Conservation (phyloP, 2,113 vertebrate species). For the Chionomys nivalis region DNA sequence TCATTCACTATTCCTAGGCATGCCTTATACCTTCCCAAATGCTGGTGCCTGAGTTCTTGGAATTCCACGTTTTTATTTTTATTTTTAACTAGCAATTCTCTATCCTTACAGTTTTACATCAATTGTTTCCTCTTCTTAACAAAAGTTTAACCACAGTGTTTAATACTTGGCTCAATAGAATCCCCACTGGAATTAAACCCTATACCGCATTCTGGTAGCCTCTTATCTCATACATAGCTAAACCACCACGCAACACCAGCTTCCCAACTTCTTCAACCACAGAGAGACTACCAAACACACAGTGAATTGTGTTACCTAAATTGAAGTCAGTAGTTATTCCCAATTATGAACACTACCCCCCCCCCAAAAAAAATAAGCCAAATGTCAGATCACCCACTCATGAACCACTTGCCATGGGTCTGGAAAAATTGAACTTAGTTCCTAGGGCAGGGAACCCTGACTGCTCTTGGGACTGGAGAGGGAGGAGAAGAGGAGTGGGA, state of each 20-base stretch:
- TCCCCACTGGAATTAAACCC: not conserved
- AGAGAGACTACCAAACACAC: not conserved
- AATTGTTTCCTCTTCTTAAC: not conserved
- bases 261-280: not conserved
- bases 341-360: not conserved
- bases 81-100: not conserved
- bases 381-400: no score
- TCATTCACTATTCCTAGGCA: not conserved
- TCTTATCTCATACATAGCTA: not conserved
- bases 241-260: not conserved
- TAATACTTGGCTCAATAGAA: not conserved
- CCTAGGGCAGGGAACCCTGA: no score
- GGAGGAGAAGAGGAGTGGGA: no score
- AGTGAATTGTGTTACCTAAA: not conserved
- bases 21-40: not conserved
- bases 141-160: not conserved
- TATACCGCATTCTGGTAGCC: not conserved
- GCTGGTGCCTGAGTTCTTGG: not conserved
- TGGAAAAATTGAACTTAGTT: not conserved
- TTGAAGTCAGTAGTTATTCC: slow-evolving; percentile 19
- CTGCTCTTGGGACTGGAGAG: no score
- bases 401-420: not conserved
- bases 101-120: not conserved
- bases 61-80: not conserved
- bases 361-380: not conserved